Evolutionary conservation across 2,797 vertebrate species (phyloP).

Genomic region (Neopelma chrysocephalum): DNA sequence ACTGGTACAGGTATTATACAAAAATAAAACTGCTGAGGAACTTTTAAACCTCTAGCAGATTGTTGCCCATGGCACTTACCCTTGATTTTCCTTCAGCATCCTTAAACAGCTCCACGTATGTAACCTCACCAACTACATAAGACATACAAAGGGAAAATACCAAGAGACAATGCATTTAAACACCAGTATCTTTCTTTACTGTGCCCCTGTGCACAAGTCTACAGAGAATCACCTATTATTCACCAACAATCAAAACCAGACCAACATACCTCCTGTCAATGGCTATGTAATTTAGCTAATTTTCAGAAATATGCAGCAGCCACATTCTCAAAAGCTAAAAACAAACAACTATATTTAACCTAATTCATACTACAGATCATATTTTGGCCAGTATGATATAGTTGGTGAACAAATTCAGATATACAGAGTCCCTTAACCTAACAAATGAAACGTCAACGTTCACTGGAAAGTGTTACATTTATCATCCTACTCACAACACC

Average conservation of each 20-base stretch:
- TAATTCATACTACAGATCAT: slow-evolving; percentile 88
- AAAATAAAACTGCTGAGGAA: slow-evolving; percentile 95
- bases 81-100: slow-evolving; percentile 99
- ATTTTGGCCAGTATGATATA: slow-evolving; percentile 88
- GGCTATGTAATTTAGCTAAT: slow-evolving; percentile 90
- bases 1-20: slow-evolving; percentile 84
- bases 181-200: slow-evolving; percentile 95
- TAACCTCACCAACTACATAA: slow-evolving; percentile 99
- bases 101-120: slow-evolving; percentile 99
- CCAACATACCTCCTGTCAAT: slow-evolving; percentile 93
- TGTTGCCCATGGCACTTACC: slow-evolving; percentile 99
- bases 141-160: slow-evolving; percentile 99
- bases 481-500: slow-evolving; percentile 82
- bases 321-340: slow-evolving; percentile 87
- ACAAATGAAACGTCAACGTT: slow-evolving; percentile 76
- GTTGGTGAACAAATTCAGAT: slow-evolving; percentile 90
- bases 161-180: slow-evolving; percentile 99
- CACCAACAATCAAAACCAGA: slow-evolving; percentile 97
- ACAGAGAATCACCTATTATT: slow-evolving; percentile 95
- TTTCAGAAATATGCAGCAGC: slow-evolving; percentile 91
- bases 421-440: slow-evolving; percentile 78
- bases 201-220: slow-evolving; percentile 96
- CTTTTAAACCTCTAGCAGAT: slow-evolving; percentile 97
- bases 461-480: slow-evolving; percentile 76
- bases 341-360: slow-evolving; percentile 90